phyloP scores from a whole-genome alignment of 2,797 vertebrate species.

The Pseudocheirus occidentalis region DNA sequence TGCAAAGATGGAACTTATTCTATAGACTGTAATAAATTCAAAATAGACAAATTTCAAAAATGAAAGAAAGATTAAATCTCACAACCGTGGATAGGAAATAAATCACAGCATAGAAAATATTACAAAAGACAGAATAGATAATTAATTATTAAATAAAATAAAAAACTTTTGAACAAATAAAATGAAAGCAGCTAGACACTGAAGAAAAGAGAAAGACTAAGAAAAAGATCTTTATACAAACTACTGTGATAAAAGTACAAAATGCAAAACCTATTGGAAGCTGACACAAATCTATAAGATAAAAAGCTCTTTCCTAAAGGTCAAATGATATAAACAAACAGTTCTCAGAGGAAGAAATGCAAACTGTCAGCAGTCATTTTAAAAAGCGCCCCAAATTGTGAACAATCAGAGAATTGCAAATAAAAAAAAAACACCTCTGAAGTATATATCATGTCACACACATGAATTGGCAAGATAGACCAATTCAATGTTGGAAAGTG shows the following conservation, averaged over 20 bases:
- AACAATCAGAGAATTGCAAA: neutral
- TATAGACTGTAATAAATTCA: no score
- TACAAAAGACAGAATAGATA: neutral
- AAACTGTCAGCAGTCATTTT: neutral
- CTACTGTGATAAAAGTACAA: neutral
- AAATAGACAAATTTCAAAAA: no score
- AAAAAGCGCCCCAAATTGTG: neutral
- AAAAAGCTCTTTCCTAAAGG: neutral
- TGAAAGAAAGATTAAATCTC: no score
- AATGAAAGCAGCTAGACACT: neutral
- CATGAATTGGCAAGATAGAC: neutral
- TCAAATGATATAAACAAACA: neutral
- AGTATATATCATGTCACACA: neutral
- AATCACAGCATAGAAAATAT: neutral
- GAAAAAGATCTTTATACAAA: neutral
- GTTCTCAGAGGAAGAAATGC: neutral
- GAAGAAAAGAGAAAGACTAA: neutral
- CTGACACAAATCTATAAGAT: neutral
- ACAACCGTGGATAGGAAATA: no score
- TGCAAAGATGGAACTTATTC: neutral
- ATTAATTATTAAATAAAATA: neutral
- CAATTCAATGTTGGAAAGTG: neutral
- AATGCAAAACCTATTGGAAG: neutral
- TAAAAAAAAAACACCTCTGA: neutral
- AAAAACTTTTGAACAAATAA: neutral